Percentiles rank a stretch among this genome's conserved stretches.
These are phyloP conservation scores for Sarcophaga bullata DNA, from an alignment of 1,140 invertebrate species.

Conservation along the genomic window DNA sequence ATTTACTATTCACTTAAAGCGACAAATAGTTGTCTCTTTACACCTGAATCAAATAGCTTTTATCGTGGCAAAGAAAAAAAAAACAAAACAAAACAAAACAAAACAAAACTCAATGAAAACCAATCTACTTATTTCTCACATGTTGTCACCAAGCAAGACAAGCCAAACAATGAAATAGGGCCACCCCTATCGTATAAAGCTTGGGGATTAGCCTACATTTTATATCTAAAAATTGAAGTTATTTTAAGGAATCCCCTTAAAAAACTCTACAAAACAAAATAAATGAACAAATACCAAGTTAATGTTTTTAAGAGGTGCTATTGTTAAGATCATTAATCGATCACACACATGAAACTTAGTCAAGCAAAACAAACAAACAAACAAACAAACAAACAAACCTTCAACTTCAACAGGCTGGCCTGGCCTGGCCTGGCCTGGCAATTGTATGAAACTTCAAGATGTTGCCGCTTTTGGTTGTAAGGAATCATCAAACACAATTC, in stretches of 20 bases:
- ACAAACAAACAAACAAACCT: not conserved
- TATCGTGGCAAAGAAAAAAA: not conserved
- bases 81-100: not conserved
- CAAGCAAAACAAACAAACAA: not conserved
- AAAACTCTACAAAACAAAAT: not conserved
- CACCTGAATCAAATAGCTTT: slow-evolving; percentile 36
- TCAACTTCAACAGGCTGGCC: not conserved
- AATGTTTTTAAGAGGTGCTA: slow-evolving; percentile 30
- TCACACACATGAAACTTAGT: slow-evolving; percentile 18
- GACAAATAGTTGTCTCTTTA: slow-evolving; percentile 38
- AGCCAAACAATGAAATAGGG: not conserved
- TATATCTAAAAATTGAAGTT: not conserved
- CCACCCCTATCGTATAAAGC: not conserved
- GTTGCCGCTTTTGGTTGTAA: slow-evolving; percentile 32
- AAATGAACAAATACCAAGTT: not conserved
- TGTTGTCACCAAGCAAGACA: slow-evolving; percentile 22
- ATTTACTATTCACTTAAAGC: slow-evolving; percentile 27
- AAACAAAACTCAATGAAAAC: slow-evolving; percentile 17
- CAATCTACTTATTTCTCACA: slow-evolving; percentile 40
- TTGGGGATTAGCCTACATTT: not conserved
- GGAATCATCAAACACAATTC: slow-evolving; percentile 38
- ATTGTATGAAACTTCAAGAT: slow-evolving; percentile 15
- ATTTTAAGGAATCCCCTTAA: not conserved
- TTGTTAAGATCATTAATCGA: slow-evolving; percentile 40
- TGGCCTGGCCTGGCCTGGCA: not conserved